Evolutionary conservation across 2,113 vertebrate species (phyloP).

Genomic region (Caloenas nicobarica): DNA sequence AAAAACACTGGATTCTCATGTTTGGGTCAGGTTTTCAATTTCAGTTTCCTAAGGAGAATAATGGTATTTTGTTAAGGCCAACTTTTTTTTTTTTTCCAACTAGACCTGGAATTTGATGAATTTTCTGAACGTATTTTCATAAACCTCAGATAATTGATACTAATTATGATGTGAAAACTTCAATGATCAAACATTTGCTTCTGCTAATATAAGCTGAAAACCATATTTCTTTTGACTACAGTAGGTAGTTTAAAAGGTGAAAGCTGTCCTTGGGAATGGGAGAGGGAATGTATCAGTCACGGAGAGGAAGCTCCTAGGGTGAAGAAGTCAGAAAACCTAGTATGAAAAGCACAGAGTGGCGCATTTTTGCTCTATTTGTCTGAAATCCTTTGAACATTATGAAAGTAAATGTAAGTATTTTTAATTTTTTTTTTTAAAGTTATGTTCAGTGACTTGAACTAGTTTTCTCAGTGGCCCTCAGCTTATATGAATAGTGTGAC

Average conservation of each 20-base stretch:
- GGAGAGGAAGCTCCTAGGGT: slow-evolving; percentile 27
- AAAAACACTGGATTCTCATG: neutral
- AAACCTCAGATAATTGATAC: neutral
- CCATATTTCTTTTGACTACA: neutral
- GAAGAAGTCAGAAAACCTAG: slow-evolving; percentile 32
- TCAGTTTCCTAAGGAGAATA: slow-evolving; percentile 42
- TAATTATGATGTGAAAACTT: slow-evolving; percentile 19
- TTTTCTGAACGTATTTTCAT: slow-evolving; percentile 44
- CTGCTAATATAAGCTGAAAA: neutral
- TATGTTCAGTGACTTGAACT: slow-evolving; percentile 16
- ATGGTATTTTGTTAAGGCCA: slow-evolving; percentile 1
- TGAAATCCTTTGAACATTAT: slow-evolving; percentile 52
- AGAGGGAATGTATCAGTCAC: slow-evolving; percentile 46
- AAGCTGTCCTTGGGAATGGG: slow-evolving; percentile 10
- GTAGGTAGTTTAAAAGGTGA: slow-evolving; percentile 30
- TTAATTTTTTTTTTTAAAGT: slow-evolving; percentile 45
- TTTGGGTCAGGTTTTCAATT: slow-evolving; percentile 11
- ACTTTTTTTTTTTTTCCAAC: neutral
- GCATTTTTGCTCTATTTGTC: slow-evolving; percentile 46
- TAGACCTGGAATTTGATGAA: neutral
- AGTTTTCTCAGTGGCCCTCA: slow-evolving; percentile 18
- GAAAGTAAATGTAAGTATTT: slow-evolving; percentile 17
- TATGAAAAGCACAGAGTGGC: slow-evolving; percentile 40
- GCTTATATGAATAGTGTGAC: slow-evolving; percentile 24
- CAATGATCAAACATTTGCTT: slow-evolving; percentile 13